Evolutionary conservation across 2,797 vertebrate species (phyloP).

Genomic region (Hyperoplus immaculatus): DNA sequence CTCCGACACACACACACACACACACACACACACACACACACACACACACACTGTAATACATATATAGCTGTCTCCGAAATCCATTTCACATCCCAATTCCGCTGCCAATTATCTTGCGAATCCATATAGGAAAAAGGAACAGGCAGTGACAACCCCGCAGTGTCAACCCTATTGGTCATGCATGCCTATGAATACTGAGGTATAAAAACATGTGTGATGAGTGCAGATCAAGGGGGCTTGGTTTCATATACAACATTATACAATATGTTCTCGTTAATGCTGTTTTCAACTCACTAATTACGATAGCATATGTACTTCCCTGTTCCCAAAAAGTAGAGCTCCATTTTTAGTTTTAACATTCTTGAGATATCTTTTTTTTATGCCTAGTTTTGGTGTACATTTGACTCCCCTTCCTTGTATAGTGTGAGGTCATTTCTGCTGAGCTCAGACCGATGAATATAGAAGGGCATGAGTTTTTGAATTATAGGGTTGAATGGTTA

Average conservation of each 20-base stretch:
- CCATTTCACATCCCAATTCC: constrained; percentile 58
- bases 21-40: not conserved
- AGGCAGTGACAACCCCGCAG: constrained; percentile 48
- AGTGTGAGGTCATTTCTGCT: not conserved
- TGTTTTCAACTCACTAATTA: constrained; percentile 7
- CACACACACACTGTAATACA: constrained; percentile 33
- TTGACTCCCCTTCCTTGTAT: not conserved
- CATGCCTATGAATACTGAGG: constrained; percentile 74
- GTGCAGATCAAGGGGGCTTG: constrained; percentile 25
- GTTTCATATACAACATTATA: not conserved
- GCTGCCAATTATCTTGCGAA: constrained; percentile 58
- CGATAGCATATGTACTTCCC: not conserved
- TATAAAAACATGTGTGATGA: constrained; percentile 31
- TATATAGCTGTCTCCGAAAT: constrained; percentile 48
- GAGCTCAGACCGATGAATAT: not conserved
- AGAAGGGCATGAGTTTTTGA: not conserved
- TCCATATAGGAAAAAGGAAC: constrained; percentile 39
- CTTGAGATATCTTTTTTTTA: not conserved
- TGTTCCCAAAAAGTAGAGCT: no score
- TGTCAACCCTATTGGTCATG: constrained; percentile 68
- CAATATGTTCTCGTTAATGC: not conserved
- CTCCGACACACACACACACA: not conserved
- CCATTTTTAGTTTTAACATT: not conserved
- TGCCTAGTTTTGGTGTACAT: not conserved
- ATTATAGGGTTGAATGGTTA: not conserved